Conservation (phyloP, 2,888 invertebrate species). For the Cinara cedri region DNA sequence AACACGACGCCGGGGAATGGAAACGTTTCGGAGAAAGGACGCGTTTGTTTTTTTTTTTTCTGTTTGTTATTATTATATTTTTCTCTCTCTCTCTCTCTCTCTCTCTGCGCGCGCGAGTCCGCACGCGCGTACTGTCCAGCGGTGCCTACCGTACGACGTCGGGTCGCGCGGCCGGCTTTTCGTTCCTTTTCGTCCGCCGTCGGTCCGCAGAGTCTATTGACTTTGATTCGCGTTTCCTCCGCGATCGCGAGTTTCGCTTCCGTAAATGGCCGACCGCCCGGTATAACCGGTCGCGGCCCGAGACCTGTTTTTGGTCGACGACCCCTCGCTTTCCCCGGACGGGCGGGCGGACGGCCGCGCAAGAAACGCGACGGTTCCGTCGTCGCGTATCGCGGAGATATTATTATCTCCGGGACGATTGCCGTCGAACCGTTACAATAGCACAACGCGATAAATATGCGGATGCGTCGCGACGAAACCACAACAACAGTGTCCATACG, state of each 20-base stretch:
- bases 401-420: not conserved
- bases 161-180: conserved; percentile 24
- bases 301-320: conserved; percentile 53
- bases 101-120: too few species aligned
- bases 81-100: too few species aligned
- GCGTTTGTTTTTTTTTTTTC: conserved; percentile 9
- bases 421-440: conserved; percentile 13
- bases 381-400: not conserved
- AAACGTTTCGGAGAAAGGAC: conserved; percentile 53
- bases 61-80: not conserved
- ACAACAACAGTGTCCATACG: too few species aligned
- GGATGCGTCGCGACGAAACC: not conserved
- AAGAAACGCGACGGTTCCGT: conserved; percentile 21
- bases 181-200: conserved; percentile 7
- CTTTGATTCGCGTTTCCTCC: conserved; percentile 55
- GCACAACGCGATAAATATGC: not conserved
- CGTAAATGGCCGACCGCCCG: conserved; percentile 47
- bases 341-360: not conserved
- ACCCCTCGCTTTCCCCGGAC: conserved; percentile 48
- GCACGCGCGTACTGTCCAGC: too few species aligned
- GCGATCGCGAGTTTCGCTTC: conserved; percentile 52
- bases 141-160: not conserved
- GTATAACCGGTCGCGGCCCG: conserved; percentile 42
- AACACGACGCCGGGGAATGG: not conserved
- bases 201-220: conserved; percentile 23